These are phyloP conservation scores for Mesocentrotus franciscanus DNA, from an alignment of 53 echinoderm and acorn worm genomes.

Conservation along the genomic window DNA sequence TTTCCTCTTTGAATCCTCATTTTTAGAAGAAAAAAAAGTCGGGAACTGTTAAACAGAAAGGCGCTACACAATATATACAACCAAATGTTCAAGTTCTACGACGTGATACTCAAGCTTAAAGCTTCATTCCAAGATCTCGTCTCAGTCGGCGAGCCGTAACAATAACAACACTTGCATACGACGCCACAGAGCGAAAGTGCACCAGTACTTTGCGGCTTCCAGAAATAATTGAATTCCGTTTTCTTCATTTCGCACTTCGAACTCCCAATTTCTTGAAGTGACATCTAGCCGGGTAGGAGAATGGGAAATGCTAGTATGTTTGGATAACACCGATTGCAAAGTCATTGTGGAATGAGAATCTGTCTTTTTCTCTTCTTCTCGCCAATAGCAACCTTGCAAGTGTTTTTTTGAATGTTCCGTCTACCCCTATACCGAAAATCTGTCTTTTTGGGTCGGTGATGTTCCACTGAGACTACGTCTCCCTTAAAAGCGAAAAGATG, in stretches of 20 bases:
- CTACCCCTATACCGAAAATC: too few relatives aligned
- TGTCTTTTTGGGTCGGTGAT: too few relatives aligned
- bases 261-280: not conserved
- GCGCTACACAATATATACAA: not conserved
- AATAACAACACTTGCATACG: slow-evolving; percentile 12
- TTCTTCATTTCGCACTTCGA: not conserved
- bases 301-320: not conserved
- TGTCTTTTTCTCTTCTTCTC: too few relatives aligned
- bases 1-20: too few relatives aligned
- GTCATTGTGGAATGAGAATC: not conserved
- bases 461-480: too few relatives aligned
- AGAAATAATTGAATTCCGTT: slow-evolving; percentile 20
- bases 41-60: too few relatives aligned
- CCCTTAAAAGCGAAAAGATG: too few relatives aligned
- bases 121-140: not conserved
- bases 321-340: slow-evolving; percentile 1
- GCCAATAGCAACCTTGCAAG: too few relatives aligned
- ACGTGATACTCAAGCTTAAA: not conserved
- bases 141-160: not conserved
- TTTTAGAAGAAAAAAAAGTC: too few relatives aligned
- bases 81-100: not conserved
- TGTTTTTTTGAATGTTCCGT: too few relatives aligned
- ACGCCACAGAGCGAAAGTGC: not conserved
- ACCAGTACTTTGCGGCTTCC: slow-evolving; percentile 9
- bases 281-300: not conserved